Percentiles rank a stretch among this genome's conserved stretches.
phyloP scores from a whole-genome alignment of 1,140 invertebrate species.

The Holotrichia oblita region DNA sequence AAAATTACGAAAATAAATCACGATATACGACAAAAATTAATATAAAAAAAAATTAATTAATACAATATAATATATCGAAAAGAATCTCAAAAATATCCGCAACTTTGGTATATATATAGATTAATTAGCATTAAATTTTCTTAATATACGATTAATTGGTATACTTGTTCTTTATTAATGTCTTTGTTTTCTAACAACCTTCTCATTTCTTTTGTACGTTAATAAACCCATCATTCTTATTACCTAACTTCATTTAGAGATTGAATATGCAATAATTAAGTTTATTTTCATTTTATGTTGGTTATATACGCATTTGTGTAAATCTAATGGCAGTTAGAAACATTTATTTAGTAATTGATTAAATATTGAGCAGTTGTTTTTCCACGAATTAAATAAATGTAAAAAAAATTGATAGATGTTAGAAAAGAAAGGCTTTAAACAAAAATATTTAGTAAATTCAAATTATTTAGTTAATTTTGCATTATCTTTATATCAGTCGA shows the following conservation, averaged over 20 bases:
- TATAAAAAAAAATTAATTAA: conserved; percentile 3
- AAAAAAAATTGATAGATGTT: too few relatives aligned
- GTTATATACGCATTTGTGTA: too few relatives aligned
- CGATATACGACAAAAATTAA: not conserved
- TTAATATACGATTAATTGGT: not conserved
- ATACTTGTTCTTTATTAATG: not conserved
- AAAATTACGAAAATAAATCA: conserved; percentile 17
- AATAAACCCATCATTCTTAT: too few relatives aligned
- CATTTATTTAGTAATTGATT: not conserved
- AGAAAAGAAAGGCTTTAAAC: not conserved
- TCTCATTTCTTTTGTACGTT: too few relatives aligned
- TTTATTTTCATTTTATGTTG: too few relatives aligned
- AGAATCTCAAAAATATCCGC: not conserved
- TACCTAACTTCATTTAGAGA: too few relatives aligned
- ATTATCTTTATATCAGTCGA: not conserved
- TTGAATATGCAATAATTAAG: too few relatives aligned
- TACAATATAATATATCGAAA: not conserved
- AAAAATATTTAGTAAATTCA: not conserved
- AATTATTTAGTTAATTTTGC: not conserved
- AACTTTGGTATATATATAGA: conserved; percentile 19
- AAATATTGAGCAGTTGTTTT: not conserved
- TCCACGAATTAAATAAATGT: too few relatives aligned
- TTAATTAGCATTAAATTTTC: not conserved
- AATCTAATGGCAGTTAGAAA: conserved; percentile 24
- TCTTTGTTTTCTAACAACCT: too few relatives aligned